Percentiles rank a stretch among this genome's conserved stretches.
These are phyloP conservation scores for Littorina saxatilis DNA, from an alignment of 1,140 invertebrate genomes.

Conservation along the genomic window DNA sequence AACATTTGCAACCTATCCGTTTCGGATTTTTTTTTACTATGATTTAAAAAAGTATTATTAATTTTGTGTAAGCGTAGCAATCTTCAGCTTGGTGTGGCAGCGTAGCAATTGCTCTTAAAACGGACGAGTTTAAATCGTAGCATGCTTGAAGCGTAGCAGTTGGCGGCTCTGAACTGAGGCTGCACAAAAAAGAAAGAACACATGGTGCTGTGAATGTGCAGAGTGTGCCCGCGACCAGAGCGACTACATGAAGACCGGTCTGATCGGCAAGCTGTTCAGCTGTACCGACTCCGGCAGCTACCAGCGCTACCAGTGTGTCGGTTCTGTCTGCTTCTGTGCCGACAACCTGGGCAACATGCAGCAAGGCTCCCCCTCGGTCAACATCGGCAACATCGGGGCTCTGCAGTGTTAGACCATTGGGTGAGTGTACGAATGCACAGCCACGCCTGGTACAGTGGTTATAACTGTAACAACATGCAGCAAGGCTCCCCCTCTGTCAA, in stretches of 20 bases:
- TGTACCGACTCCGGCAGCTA: slow-evolving; percentile 53
- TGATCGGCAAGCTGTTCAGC: slow-evolving; percentile 53
- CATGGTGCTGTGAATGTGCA: too few species aligned
- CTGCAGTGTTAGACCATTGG: slow-evolving; percentile 34
- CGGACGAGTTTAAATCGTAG: too few species aligned
- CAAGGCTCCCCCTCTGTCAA: slow-evolving; percentile 35
- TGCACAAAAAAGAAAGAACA: too few species aligned
- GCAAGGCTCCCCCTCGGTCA: slow-evolving; percentile 35
- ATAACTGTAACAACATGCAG: slow-evolving; percentile 34
- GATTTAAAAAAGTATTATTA: too few species aligned
- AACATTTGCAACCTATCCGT: too few species aligned
- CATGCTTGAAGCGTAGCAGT: too few species aligned
- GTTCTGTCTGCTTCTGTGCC: slow-evolving; percentile 53
- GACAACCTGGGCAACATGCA: slow-evolving; percentile 41
- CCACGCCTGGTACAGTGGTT: slow-evolving; percentile 52
- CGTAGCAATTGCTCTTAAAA: too few species aligned
- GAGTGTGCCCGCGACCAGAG: slow-evolving; percentile 55
- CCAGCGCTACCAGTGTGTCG: slow-evolving; percentile 41
- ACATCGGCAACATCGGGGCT: slow-evolving; percentile 39
- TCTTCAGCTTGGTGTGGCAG: too few species aligned
- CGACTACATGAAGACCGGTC: slow-evolving; percentile 44
- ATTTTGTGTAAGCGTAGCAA: too few species aligned
- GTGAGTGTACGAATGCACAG: too few species aligned
- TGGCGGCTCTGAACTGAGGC: too few species aligned
- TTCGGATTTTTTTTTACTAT: too few species aligned